Conservation (phyloP, 2,888 invertebrate species). For the Dastarcus helophoroides region DNA sequence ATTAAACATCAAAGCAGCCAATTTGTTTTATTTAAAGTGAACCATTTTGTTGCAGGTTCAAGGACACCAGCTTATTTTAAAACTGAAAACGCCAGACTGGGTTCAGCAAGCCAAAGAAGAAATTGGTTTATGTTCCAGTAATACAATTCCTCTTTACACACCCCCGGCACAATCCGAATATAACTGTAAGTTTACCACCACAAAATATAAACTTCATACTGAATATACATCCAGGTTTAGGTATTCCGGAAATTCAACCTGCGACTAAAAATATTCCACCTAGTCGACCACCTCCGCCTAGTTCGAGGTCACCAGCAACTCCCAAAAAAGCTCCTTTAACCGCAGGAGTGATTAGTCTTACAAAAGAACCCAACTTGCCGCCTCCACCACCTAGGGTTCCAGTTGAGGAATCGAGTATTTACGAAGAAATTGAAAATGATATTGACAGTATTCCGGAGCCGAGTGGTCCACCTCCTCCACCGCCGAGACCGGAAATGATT, state of each 20-base stretch:
- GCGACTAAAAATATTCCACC: conserved; percentile 35
- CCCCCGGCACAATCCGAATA: conserved; percentile 32
- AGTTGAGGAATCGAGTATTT: conserved; percentile 38
- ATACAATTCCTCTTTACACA: conserved; percentile 62
- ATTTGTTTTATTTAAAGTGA: too few species aligned
- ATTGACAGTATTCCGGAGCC: conserved; percentile 39
- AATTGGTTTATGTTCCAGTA: conserved; percentile 72
- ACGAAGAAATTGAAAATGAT: conserved; percentile 46
- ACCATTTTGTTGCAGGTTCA: conserved; percentile 50
- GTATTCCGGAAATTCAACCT: conserved; percentile 40
- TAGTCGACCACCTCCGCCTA: conserved; percentile 42
- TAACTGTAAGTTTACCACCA: conserved; percentile 30
- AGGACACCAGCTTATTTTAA: conserved; percentile 55
- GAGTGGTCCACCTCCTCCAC: conserved; percentile 51
- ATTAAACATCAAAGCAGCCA: too few species aligned
- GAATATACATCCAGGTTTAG: conserved; percentile 25
- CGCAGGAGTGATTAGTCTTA: conserved; percentile 44
- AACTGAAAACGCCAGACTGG: conserved; percentile 80
- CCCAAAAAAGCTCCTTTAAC: conserved; percentile 31
- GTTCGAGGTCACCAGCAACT: conserved; percentile 40
- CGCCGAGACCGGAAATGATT: conserved; percentile 40
- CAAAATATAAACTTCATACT: neutral
- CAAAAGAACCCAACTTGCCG: conserved; percentile 32
- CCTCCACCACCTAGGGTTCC: conserved; percentile 23
- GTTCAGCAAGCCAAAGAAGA: conserved; percentile 68